A percentile compares a stretch with the other conserved stretches of the same genome.
These are phyloP conservation scores for Callionymus lyra DNA, from an alignment of 2,113 vertebrate genomes.

Conservation along the genomic window DNA sequence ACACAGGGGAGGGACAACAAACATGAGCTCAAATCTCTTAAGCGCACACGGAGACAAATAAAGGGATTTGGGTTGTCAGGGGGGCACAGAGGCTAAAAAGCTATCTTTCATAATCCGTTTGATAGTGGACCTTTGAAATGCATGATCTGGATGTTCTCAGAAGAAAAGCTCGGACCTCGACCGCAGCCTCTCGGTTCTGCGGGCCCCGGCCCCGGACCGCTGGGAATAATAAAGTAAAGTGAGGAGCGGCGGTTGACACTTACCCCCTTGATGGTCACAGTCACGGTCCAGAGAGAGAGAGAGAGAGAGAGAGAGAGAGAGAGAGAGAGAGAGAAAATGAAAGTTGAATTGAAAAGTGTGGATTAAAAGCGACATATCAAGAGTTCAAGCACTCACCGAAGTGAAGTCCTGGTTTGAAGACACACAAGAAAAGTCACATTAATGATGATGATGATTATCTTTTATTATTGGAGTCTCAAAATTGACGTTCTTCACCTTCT, in stretches of 20 bases:
- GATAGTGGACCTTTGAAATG: slow-evolving; percentile 74
- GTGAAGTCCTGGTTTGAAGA: slow-evolving; percentile 64
- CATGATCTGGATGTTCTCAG: slow-evolving; percentile 60
- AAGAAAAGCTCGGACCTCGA: slow-evolving; percentile 38
- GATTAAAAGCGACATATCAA: not conserved
- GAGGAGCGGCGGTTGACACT: slow-evolving; percentile 22
- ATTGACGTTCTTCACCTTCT: slow-evolving; percentile 59
- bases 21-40: slow-evolving; percentile 73
- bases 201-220: slow-evolving; percentile 11
- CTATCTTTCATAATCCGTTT: slow-evolving; percentile 76
- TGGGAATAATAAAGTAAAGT: not conserved
- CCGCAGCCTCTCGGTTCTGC: slow-evolving; percentile 33
- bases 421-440: slow-evolving; percentile 1
- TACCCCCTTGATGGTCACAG: slow-evolving; percentile 53
- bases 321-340: not conserved
- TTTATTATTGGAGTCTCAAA: not conserved
- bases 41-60: slow-evolving; percentile 70
- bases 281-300: slow-evolving; percentile 4
- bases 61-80: slow-evolving; percentile 69
- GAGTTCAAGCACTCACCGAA: slow-evolving; percentile 60
- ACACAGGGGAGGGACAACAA: slow-evolving; percentile 69
- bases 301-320: not conserved
- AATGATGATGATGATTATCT: not conserved
- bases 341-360: too few relatives aligned
- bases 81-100: slow-evolving; percentile 67